Base-by-base conservation (phyloP, 1,140 invertebrate species). In the Drosophila sp. region DNA sequence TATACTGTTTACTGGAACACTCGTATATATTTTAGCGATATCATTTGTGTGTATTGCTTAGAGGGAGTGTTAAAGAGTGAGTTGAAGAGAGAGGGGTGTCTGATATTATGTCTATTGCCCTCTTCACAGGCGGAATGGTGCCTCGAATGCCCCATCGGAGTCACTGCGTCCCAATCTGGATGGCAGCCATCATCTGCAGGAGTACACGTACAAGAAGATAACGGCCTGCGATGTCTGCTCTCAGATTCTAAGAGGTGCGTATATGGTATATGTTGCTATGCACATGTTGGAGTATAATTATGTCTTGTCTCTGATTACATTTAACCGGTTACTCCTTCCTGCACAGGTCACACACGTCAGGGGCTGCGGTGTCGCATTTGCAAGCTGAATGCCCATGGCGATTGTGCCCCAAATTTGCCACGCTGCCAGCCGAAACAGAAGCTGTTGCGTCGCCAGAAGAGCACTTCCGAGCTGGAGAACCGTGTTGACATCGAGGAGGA, bases 171-270 rank as follows among this genome's bases (percentile, higher is more conserved):
- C 94, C 59, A 94, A 93, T 51, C 93, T 93, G 46, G 94, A 95
- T 74, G 93, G 94, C 8, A 94, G 94, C 36, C 97, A 98, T 92
- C 95, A 96, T 76, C 97, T 98, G 93, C 96, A 97, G 92, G 97
- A 98, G 92, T 97, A 98, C 91, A 98, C 97, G 2, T 98, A 98
- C 92, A 97, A 98, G 92, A 98, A 98, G 93, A 98, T 98, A 76
- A 98, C 97, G 11, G 97, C 97, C 5, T 98, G 97, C 92, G 97
- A 98, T 92, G 95, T 97, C 57, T 98, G 97, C 92, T 97, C 96
- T 32, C 97, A 98, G 93, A 96, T 98, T 40, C 93, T 98, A 16
- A 94, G 97, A 94, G 96, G 96, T 97, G 93, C 40, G 63, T 93
- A 56, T 16, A n/a, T n/a, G n/a, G n/a, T n/a, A n/a, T n/a, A n/a